Evolutionary conservation across 2,113 vertebrate species (phyloP), one percentile per base, ranked within the genome.

Genomic region (Brienomyrus longianalis): DNA sequence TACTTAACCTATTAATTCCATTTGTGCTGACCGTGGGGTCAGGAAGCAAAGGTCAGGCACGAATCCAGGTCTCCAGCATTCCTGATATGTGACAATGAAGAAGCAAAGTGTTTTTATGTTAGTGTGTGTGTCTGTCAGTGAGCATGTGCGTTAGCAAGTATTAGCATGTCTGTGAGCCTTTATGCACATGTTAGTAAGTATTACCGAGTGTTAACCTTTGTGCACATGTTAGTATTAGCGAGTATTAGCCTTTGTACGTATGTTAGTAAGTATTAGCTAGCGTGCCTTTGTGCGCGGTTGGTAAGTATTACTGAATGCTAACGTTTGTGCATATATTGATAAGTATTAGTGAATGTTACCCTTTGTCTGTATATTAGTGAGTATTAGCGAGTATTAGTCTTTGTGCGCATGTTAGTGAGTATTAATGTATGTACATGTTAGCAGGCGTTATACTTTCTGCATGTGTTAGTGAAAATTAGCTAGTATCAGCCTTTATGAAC

Each of bases 1-100:
- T 99, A 94, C 97, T 99, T 94, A 99, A 99, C 93, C 96, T 99
- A 88, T 96, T 99, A 88, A 99, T 99, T 95, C 98, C 98, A 91
- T 99, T 99, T 94, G 98, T 99, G 90, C 96, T 99, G 93, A 99
- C 98, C 91, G 98, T 99, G 94, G 98, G 98, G 93, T 99, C 98
- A 92, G 98, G 98, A 93, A 99, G 98, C 95, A 99, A 99, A 99
- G 98, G 98, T 99, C 93, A 94, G 96, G 27, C 51, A 10, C 5
- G 5, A 35, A 35, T 87, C 17, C 23, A 54, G 21, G 17, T 7
- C 5, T 54, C 51, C 27, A 87, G 56, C 27, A 54, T 56, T 52
- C 35, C 31, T 87, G 31, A 35, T 70, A 70, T 31, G 3, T 70
- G n/a, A 70, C 62, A 31, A 27, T 70, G 62, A 70, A 1, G 62